These are phyloP conservation scores for Aplochiton taeniatus DNA, from an alignment of 2,797 vertebrate genomes.

Conservation along the genomic window DNA sequence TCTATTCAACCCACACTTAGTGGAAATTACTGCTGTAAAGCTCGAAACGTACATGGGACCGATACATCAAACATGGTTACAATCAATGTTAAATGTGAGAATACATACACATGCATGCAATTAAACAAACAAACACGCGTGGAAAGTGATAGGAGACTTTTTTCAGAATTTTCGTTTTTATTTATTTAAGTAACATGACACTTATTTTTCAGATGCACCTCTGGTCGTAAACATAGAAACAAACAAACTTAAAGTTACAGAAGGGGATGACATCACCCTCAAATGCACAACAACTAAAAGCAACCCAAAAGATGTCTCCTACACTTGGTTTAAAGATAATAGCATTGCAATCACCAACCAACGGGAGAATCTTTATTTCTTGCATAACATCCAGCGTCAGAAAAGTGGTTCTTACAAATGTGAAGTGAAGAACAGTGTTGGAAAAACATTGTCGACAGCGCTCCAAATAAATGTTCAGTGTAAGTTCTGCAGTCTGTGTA, in stretches of 20 bases:
- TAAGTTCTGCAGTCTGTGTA: constrained; percentile 44
- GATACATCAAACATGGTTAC: rapidly evolving
- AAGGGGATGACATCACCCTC: constrained; percentile 31
- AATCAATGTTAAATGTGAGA: constrained; percentile 61
- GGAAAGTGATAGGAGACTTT: too few relatives aligned
- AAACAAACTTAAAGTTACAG: rapidly evolving
- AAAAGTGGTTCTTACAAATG: constrained; percentile 43
- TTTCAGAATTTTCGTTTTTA: too few relatives aligned
- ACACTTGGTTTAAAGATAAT: constrained; percentile 24
- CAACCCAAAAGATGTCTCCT: not conserved
- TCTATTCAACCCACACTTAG: not conserved
- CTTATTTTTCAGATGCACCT: constrained; percentile 58
- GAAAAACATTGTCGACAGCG: rapidly evolving
- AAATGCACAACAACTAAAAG: constrained; percentile 34
- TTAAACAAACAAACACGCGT: not conserved
- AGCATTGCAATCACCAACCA: rapidly evolving
- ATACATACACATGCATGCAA: not conserved
- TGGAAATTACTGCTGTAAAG: constrained; percentile 55
- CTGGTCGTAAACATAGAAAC: constrained; percentile 18
- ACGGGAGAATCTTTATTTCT: rapidly evolving
- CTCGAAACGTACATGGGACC: constrained; percentile 22
- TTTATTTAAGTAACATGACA: not conserved
- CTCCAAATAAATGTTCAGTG: constrained; percentile 27
- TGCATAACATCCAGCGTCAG: rapidly evolving
- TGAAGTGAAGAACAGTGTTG: not conserved